Conservation (phyloP, 2,113 vertebrate genomes). For the Trinectes maculatus region DNA sequence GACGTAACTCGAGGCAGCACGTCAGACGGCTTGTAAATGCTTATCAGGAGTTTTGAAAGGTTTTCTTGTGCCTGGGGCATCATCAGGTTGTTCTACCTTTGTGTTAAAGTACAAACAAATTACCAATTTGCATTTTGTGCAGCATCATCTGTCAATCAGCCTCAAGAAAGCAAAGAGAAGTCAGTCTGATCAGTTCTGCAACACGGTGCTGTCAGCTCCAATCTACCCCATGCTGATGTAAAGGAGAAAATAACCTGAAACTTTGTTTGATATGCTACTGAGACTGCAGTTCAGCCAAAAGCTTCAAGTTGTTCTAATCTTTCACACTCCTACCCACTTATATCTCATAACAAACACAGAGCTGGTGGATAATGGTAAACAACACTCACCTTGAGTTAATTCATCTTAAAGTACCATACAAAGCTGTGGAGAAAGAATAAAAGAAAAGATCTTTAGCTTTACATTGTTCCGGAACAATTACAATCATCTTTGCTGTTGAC, state of each 20-base stretch:
- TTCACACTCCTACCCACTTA: conserved; percentile 20
- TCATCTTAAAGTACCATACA: not conserved
- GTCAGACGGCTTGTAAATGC: conserved; percentile 6
- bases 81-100: conserved; percentile 9
- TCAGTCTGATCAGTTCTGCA: conserved; percentile 57
- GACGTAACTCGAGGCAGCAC: no score
- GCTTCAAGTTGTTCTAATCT: conserved; percentile 31
- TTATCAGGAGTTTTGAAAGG: conserved; percentile 10
- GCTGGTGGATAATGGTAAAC: conserved; percentile 22
- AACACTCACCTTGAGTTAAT: conserved; percentile 15
- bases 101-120: conserved; percentile 45
- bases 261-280: conserved; percentile 34
- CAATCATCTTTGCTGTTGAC: not conserved
- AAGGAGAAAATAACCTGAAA: conserved; percentile 34
- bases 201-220: conserved; percentile 44
- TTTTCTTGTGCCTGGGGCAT: conserved; percentile 12
- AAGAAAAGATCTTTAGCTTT: not conserved
- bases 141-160: conserved; percentile 58
- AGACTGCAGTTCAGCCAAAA: conserved; percentile 17
- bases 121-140: conserved; percentile 47
- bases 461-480: not conserved
- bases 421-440: not conserved
- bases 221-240: conserved; percentile 53
- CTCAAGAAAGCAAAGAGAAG: conserved; percentile 23
- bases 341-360: not conserved